These are phyloP conservation scores for Acleris laterana DNA, from an alignment of 2,888 invertebrate genomes.

Conservation along the genomic window DNA sequence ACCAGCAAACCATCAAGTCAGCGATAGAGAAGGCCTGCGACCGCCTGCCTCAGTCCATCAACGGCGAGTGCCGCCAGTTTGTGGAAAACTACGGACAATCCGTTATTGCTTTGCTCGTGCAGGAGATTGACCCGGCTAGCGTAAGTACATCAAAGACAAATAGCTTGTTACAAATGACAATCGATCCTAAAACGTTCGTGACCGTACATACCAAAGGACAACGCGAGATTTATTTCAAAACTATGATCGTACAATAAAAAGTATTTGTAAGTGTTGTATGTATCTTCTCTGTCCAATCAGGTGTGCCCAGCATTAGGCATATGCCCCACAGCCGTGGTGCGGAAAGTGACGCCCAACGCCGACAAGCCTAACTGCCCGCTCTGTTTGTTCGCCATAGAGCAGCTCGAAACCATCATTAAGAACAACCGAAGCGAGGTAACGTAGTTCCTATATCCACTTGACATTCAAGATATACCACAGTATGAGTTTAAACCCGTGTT, in stretches of 20 bases:
- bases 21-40: conserved; percentile 88
- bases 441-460: conserved; percentile 7
- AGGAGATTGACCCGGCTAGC: conserved; percentile 90
- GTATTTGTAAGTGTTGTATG: too few species aligned
- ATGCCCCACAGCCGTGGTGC: conserved; percentile 85
- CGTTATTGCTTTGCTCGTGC: conserved; percentile 90
- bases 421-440: conserved; percentile 90
- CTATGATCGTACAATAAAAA: too few species aligned
- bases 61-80: conserved; percentile 88
- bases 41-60: conserved; percentile 86
- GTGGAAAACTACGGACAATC: conserved; percentile 92
- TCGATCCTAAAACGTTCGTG: too few species aligned
- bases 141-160: conserved; percentile 69
- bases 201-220: too few species aligned
- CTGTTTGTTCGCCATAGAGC: conserved; percentile 92
- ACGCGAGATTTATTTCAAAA: too few species aligned
- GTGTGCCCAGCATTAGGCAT: conserved; percentile 89
- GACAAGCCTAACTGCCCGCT: conserved; percentile 90
- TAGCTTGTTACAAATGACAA: too few species aligned
- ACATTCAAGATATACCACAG: too few species aligned
- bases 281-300: conserved; percentile 54
- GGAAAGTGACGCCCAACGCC: conserved; percentile 81
- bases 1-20: conserved; percentile 87
- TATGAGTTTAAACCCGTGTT: too few species aligned
- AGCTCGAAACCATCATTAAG: conserved; percentile 89